phyloP scores from a whole-genome alignment of 2,113 vertebrate species.

The Ictalurus punctatus region DNA sequence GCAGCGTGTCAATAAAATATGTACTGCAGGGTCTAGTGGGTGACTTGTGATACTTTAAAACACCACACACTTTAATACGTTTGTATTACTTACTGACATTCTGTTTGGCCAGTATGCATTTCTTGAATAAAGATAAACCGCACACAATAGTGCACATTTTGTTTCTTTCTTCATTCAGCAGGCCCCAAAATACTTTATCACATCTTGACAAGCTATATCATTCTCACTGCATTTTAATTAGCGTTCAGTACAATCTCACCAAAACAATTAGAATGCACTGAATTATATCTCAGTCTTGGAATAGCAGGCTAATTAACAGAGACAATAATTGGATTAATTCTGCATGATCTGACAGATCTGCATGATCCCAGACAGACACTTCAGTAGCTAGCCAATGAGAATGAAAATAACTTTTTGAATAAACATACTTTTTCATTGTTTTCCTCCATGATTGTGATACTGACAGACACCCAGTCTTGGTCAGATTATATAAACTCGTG shows the following conservation, averaged over 20 bases:
- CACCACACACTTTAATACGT: neutral
- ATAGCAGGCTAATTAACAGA: constrained; percentile 55
- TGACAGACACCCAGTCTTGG: neutral
- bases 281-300: constrained; percentile 53
- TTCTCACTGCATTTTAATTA: constrained; percentile 57
- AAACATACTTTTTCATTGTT: constrained; percentile 19
- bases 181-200: constrained; percentile 40
- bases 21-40: neutral
- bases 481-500: neutral
- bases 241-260: constrained; percentile 52
- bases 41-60: neutral
- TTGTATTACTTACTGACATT: neutral
- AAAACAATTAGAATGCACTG: constrained; percentile 50
- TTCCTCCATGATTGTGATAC: constrained; percentile 5
- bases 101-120: neutral
- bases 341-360: constrained; percentile 47
- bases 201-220: constrained; percentile 47
- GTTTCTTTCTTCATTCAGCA: neutral
- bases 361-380: constrained; percentile 41
- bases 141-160: neutral
- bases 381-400: constrained; percentile 40
- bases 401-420: constrained; percentile 21
- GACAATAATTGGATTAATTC: constrained; percentile 55
- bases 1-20: neutral
- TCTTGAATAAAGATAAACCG: neutral